These are phyloP conservation scores for Triplophysa yarkandensis DNA, from an alignment of 2,797 vertebrate species.

Conservation along the genomic window DNA sequence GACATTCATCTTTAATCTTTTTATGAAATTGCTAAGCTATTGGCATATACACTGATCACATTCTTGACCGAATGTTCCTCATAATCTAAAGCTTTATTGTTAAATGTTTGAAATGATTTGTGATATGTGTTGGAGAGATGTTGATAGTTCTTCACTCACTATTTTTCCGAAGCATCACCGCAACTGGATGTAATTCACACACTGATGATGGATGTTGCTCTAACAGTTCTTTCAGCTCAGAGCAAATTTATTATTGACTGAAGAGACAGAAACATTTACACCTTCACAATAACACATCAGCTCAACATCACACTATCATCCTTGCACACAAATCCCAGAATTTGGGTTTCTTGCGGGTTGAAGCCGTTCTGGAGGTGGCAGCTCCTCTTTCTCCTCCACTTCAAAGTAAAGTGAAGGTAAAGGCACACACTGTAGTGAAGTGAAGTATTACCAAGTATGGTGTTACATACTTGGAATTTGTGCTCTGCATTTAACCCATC, in stretches of 20 bases:
- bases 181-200: constrained; percentile 90
- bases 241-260: constrained; percentile 96
- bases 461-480: too few species aligned
- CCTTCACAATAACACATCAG: background rate
- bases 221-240: constrained; percentile 95
- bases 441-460: too few species aligned
- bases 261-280: constrained; percentile 16
- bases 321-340: constrained; percentile 95
- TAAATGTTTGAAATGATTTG: too few species aligned
- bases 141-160: constrained; percentile 49
- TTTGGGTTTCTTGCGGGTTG: constrained; percentile 89
- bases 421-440: too few species aligned
- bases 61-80: too few species aligned
- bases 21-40: too few species aligned
- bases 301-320: constrained; percentile 81
- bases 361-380: constrained; percentile 77
- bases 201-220: constrained; percentile 93
- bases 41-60: too few species aligned
- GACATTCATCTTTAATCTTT: background rate
- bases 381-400: constrained; percentile 76
- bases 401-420: too few species aligned
- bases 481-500: too few species aligned
- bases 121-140: too few species aligned
- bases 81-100: too few species aligned
- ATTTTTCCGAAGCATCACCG: constrained; percentile 96